phyloP scores from a whole-genome alignment of 2,888 invertebrate genomes.

The Ceriagrion tenellum region DNA sequence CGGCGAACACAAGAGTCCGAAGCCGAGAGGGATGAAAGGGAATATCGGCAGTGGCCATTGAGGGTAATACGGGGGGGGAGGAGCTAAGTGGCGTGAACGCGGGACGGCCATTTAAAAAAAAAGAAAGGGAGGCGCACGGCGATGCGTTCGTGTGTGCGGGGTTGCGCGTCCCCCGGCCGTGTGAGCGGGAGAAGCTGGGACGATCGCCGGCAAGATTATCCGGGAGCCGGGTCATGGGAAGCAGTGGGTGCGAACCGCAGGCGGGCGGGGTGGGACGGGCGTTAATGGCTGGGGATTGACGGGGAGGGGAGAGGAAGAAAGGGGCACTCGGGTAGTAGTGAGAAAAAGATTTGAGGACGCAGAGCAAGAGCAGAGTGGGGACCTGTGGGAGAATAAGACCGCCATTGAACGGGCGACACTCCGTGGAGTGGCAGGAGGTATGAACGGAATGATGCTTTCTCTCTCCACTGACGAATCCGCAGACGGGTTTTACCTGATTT shows the following conservation, averaged over 20 bases:
- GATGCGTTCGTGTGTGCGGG: neutral
- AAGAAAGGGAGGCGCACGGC: neutral
- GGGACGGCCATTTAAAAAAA: neutral
- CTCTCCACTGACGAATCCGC: no score
- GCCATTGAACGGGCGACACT: no score
- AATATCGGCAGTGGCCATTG: neutral
- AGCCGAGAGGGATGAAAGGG: neutral
- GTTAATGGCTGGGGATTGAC: neutral
- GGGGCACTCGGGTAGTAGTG: neutral
- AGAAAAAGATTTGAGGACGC: neutral
- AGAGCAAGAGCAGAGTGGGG: neutral
- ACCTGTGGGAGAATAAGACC: no score
- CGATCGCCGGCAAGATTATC: conserved; percentile 11
- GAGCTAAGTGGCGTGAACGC: neutral
- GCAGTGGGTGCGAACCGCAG: neutral
- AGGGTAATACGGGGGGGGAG: neutral
- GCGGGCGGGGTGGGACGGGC: neutral
- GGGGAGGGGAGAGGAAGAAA: neutral
- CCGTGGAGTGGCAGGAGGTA: no score
- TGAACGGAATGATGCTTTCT: no score
- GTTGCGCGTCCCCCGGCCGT: neutral
- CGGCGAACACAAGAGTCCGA: neutral
- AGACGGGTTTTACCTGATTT: no score
- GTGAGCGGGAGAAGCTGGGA: neutral
- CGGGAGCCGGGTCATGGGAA: neutral